Evolutionary conservation across 2,888 invertebrate genomes (phyloP), one percentile per base, ranked within the genome.

Genomic region (Gari tellinella): DNA sequence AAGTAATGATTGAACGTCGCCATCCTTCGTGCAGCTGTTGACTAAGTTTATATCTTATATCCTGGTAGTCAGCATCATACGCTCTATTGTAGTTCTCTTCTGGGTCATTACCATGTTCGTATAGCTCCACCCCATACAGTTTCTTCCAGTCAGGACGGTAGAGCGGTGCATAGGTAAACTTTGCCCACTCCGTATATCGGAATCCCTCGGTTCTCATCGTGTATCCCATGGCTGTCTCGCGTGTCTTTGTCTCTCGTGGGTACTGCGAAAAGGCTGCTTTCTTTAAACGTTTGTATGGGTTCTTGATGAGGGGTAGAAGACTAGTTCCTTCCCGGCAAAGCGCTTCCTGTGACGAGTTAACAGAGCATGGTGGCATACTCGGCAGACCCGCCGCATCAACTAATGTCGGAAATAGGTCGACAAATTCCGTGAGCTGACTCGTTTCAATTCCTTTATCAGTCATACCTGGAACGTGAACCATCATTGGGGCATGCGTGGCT

Each of bases 31-130:
- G 60, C 7, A 80, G 43, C 43, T 48, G 57, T 26, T 65, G 46
- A 41, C 72, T 72, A 38, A 74, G 38, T 23, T 55, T 21, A 41
- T n/a, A n/a, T 4, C 60, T 17, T 12, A 65, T 48, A 2, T 40
- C 1, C 4, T 45, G 19, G 75, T 94, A 90, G 64, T 91, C 86
- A 8, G 85, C 78, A 70, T 93, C 89, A 46, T 91, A 87, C 10
- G 92, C 93, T 75, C 96, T 88, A 93, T 97, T 97, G 26, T 94
- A 91, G 85, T 94, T 94, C 93, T 97, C 97, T 3, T 93, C 92
- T 0, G 94, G 92, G 92, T 97, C 96, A 40, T 93, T 88, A 1
- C 90, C 86, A 89, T 96, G 95, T 91, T 96, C 95, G 88, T 97
- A 97, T 72, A 97, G 92, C 92, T 97, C 97, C 81, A 94, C 92